These are phyloP conservation scores for Achatina immaculata DNA, from an alignment of 1,140 invertebrate species.

Conservation along the genomic window DNA sequence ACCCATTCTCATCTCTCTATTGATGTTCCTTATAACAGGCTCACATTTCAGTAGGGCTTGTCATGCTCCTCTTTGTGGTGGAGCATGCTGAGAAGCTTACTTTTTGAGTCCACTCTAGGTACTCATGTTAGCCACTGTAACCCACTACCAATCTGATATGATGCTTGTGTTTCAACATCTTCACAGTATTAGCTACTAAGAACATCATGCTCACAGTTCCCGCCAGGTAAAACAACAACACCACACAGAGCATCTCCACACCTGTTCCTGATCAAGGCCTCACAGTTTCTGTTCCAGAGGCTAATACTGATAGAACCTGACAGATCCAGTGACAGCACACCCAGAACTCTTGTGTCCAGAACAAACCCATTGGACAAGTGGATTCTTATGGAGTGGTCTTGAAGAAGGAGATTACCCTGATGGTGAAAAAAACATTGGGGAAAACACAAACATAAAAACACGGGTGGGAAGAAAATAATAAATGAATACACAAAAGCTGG, in stretches of 20 bases:
- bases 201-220: no score
- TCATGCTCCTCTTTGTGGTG: no score
- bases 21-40: no score
- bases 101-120: no score
- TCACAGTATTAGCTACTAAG: no score
- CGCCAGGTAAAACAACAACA: no score
- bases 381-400: conserved; percentile 81
- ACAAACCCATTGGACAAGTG: conserved; percentile 82
- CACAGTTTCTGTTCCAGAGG: conserved; percentile 88
- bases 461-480: background rate
- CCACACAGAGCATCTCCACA: conserved; percentile 44
- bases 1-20: no score
- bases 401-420: conserved; percentile 80
- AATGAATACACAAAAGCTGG: background rate
- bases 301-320: conserved; percentile 87
- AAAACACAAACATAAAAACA: conserved; percentile 13
- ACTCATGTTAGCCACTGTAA: no score
- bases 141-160: no score
- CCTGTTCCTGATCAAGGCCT: conserved; percentile 79
- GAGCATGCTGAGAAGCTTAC: no score
- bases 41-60: no score
- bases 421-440: conserved; percentile 42
- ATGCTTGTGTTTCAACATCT: no score
- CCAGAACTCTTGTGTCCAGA: conserved; percentile 79
- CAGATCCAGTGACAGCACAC: conserved; percentile 85